Evolutionary conservation across 2,797 vertebrate genomes (phyloP).

Genomic region (Margarornis squamiger): DNA sequence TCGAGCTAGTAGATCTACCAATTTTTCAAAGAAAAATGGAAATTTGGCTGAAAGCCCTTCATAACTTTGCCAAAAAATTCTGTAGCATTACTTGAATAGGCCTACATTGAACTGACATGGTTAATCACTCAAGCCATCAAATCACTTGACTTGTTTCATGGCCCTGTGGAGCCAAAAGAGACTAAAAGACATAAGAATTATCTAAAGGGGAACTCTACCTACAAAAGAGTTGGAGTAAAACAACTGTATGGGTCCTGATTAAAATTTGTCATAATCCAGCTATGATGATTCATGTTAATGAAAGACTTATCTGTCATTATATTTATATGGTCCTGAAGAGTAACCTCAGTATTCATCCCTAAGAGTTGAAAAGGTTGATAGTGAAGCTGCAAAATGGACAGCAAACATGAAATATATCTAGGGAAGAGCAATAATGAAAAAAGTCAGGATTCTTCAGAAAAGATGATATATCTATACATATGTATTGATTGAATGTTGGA

Average conservation of each 20-base stretch:
- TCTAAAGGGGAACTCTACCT: not conserved
- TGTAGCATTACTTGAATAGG: not conserved
- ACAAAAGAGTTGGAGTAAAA: not conserved
- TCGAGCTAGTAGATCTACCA: not conserved
- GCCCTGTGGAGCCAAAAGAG: not conserved
- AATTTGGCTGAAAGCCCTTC: not conserved
- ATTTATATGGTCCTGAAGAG: not conserved
- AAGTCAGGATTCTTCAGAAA: not conserved
- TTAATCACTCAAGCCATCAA: not conserved
- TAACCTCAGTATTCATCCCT: not conserved
- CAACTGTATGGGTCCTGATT: not conserved
- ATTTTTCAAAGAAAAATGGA: not conserved
- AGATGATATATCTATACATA: not conserved
- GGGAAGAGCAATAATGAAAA: not conserved
- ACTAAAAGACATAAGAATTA: not conserved
- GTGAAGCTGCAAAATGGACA: not conserved
- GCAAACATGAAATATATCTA: not conserved
- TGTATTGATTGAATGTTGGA: not conserved
- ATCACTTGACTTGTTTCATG: not conserved
- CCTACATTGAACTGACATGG: not conserved
- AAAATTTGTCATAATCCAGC: not conserved
- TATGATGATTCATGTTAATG: not conserved
- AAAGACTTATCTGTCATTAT: not conserved
- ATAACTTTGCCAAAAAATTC: not conserved
- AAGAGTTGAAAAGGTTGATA: not conserved